Percentiles rank a stretch among this genome's conserved stretches.
Conservation (phyloP, 2,113 vertebrate genomes). For the Lepus europaeus region DNA sequence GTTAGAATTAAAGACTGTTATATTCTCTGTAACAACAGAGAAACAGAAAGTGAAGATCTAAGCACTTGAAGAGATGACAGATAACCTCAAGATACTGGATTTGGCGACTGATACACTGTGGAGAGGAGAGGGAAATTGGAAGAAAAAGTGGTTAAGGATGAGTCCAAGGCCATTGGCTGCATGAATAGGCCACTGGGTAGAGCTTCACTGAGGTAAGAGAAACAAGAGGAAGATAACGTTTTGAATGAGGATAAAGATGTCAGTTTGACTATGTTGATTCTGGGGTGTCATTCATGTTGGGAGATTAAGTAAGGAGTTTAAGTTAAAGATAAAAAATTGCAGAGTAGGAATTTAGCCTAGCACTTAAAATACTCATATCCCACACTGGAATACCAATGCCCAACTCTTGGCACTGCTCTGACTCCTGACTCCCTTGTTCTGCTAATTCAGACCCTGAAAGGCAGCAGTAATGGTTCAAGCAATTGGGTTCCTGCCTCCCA, state of each 20-base stretch:
- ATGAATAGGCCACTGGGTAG: not conserved
- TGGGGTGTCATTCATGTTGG: not conserved
- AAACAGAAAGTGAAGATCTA: not conserved
- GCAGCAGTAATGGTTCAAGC: too few relatives aligned
- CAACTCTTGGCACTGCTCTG: too few relatives aligned
- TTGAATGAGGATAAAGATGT: not conserved
- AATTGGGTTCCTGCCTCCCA: too few relatives aligned
- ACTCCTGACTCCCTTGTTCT: too few relatives aligned
- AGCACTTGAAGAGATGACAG: not conserved
- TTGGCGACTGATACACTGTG: not conserved
- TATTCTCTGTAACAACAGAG: not conserved
- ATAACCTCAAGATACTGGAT: not conserved
- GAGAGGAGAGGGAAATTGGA: not conserved
- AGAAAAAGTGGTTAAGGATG: not conserved
- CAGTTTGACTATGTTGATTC: not conserved
- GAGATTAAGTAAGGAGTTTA: not conserved
- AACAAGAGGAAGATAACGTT: not conserved
- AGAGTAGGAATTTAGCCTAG: too few relatives aligned
- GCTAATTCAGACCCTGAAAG: too few relatives aligned
- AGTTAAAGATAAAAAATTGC: conserved; percentile 28
- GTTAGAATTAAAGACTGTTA: not conserved
- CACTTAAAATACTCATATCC: too few relatives aligned
- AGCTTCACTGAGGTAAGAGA: not conserved
- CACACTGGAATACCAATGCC: too few relatives aligned
- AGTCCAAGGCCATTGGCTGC: not conserved